Conservation (phyloP, 2,797 vertebrate genomes). For the Pyrocephalus nanus region DNA sequence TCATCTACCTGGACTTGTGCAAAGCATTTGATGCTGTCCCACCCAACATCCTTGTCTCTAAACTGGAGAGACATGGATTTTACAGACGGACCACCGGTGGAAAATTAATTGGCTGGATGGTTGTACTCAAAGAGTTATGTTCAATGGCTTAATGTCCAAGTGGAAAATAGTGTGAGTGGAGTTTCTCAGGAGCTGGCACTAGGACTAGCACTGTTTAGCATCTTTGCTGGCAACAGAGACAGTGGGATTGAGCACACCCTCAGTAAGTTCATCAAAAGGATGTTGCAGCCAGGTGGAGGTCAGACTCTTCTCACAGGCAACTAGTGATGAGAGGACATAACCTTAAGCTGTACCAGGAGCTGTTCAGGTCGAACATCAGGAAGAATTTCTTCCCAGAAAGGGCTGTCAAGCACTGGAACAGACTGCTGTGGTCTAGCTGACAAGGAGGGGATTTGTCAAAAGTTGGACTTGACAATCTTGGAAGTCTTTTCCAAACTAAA, state of each 20-base stretch:
- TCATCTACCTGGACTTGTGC: neutral
- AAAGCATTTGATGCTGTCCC: neutral
- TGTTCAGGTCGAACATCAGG: fast-evolving
- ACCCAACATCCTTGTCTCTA: neutral
- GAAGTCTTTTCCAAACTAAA: neutral
- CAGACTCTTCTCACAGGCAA: neutral
- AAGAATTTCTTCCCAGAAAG: neutral
- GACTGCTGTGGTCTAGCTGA: neutral
- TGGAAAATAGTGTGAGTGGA: neutral
- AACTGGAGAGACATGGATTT: neutral
- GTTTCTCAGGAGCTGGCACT: neutral
- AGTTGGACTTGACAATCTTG: neutral
- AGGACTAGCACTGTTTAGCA: neutral
- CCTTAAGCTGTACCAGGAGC: neutral
- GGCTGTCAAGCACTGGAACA: neutral
- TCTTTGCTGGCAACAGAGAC: neutral
- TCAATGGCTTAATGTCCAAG: no score
- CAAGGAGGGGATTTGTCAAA: neutral
- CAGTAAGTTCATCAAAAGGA: neutral
- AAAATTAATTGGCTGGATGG: neutral
- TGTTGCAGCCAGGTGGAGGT: neutral
- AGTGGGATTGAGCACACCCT: neutral
- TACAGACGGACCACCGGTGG: neutral
- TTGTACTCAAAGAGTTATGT: neutral
- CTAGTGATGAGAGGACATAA: neutral